Evolutionary conservation across 1,140 invertebrate species (phyloP).

Genomic region (Lepeophtheirus salmonis): DNA sequence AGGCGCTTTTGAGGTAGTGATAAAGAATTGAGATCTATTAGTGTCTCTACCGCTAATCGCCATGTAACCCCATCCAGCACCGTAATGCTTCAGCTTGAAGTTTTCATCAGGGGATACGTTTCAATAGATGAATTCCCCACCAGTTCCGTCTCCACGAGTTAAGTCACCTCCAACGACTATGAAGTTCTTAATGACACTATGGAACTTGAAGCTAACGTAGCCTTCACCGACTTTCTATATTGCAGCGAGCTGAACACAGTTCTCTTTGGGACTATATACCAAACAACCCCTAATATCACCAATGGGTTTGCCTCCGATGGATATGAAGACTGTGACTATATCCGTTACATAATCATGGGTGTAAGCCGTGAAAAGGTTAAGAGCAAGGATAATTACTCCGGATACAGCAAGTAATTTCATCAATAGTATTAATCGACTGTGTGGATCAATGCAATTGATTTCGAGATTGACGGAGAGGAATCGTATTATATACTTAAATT

Average conservation of each 20-base stretch:
- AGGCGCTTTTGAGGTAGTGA: slow-evolving; percentile 63
- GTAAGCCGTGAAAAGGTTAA: background rate
- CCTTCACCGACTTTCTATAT: slow-evolving; percentile 46
- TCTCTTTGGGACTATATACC: slow-evolving; percentile 83
- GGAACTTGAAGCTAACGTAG: slow-evolving; percentile 54
- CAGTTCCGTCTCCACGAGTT: slow-evolving; percentile 55
- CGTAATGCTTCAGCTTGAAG: slow-evolving; percentile 65
- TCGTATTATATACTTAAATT: background rate
- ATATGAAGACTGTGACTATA: slow-evolving; percentile 61
- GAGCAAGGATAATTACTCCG: slow-evolving; percentile 32
- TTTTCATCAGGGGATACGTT: slow-evolving; percentile 84
- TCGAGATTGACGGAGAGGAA: background rate
- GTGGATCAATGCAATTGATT: background rate
- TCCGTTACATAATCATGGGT: slow-evolving; percentile 16
- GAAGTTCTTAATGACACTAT: slow-evolving; percentile 64
- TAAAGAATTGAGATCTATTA: slow-evolving; percentile 88
- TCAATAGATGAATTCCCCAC: slow-evolving; percentile 50
- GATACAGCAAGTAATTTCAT: background rate
- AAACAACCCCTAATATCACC: slow-evolving; percentile 76
- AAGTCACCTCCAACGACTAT: slow-evolving; percentile 89
- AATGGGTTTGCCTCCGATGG: slow-evolving; percentile 50
- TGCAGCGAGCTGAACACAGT: slow-evolving; percentile 64
- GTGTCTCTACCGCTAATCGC: slow-evolving; percentile 63
- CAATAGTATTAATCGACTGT: background rate
- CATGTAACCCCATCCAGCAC: slow-evolving; percentile 81